phyloP scores from a whole-genome alignment of 2,888 invertebrate genomes.

The Sycophila texana region DNA sequence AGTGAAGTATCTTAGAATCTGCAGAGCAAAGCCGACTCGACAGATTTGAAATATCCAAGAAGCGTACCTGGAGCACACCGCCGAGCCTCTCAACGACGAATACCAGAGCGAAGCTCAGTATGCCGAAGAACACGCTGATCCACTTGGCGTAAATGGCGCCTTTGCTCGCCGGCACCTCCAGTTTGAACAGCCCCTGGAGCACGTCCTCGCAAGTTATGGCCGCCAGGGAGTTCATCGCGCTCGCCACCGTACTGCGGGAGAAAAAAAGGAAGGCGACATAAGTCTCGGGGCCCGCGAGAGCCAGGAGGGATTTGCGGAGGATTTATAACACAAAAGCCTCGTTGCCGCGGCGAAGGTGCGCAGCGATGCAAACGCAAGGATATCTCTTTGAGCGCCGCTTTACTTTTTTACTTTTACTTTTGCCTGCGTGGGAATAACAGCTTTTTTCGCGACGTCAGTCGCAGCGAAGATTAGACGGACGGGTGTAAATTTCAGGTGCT shows the following conservation, averaged over 20 bases:
- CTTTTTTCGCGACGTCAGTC: no score
- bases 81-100: conserved; percentile 92
- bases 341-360: neutral
- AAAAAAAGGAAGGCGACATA: conserved; percentile 1
- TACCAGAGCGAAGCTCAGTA: conserved; percentile 86
- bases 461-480: no score
- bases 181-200: conserved; percentile 83
- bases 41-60: neutral
- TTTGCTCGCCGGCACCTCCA: conserved; percentile 84
- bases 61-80: conserved; percentile 85
- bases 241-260: conserved; percentile 90
- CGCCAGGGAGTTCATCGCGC: conserved; percentile 94
- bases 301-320: neutral
- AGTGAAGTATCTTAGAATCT: neutral
- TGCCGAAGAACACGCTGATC: conserved; percentile 84
- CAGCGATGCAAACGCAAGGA: neutral
- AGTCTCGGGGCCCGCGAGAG: neutral
- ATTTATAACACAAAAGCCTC: conserved; percentile 5
- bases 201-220: conserved; percentile 94
- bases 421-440: neutral
- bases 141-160: conserved; percentile 85
- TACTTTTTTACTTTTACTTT: neutral
- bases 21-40: no score
- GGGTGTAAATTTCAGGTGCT: no score
- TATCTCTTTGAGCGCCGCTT: neutral